Conservation (phyloP, 2,797 vertebrate genomes). For the Remorina albescens region DNA sequence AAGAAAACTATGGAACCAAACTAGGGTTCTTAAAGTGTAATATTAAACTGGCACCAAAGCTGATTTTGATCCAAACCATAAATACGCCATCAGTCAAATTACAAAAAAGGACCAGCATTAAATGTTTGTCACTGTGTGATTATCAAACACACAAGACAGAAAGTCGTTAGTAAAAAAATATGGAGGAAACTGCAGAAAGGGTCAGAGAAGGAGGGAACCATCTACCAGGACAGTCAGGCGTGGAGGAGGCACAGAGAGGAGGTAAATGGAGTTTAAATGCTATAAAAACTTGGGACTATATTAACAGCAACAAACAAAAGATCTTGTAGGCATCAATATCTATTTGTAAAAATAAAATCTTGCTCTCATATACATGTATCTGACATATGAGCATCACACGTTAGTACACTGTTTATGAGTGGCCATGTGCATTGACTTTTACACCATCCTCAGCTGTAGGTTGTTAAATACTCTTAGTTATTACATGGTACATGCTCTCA, state of each 20-base stretch:
- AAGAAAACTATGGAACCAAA: not conserved
- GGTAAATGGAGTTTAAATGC: conserved; percentile 52
- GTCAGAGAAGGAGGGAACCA: conserved; percentile 25
- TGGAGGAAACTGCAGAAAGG: conserved; percentile 30
- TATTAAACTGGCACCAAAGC: not conserved
- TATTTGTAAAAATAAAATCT: not conserved
- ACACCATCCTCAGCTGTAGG: not conserved
- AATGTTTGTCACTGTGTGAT: conserved; percentile 5
- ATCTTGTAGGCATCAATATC: not conserved
- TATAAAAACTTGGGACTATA: conserved; percentile 31
- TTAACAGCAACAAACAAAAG: conserved; percentile 16
- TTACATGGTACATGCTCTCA: not conserved
- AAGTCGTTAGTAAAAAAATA: conserved; percentile 29
- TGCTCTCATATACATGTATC: not conserved
- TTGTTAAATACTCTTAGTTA: not conserved
- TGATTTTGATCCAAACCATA: conserved; percentile 16
- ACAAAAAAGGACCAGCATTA: conserved; percentile 17
- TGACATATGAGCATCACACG: not conserved
- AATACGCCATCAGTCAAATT: conserved; percentile 34
- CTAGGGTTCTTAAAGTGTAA: not conserved
- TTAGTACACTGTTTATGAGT: not conserved
- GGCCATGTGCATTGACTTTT: not conserved
- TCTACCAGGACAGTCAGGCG: conserved; percentile 30
- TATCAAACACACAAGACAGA: conserved; percentile 13
- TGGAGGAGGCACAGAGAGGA: conserved; percentile 27